phyloP scores from a whole-genome alignment of 2,797 vertebrate genomes.

The Xerus rutilus region DNA sequence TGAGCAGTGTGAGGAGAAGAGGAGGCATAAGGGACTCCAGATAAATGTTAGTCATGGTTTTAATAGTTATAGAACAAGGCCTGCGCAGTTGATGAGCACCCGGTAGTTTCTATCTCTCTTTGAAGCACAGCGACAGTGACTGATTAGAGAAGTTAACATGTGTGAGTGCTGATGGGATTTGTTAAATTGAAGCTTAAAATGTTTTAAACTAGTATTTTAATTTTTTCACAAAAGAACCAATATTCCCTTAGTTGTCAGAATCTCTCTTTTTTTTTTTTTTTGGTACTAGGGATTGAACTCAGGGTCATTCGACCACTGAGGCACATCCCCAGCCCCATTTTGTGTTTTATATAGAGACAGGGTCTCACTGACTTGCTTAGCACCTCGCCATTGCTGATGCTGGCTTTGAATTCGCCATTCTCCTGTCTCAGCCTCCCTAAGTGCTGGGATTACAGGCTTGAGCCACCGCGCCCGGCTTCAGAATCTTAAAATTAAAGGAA shows the following conservation, averaged over 20 bases:
- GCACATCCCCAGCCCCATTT: no score
- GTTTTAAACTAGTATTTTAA: conserved; percentile 22
- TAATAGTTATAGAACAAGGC: neutral
- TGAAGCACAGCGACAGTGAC: neutral
- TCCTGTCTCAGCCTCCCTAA: no score
- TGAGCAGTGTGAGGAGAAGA: neutral
- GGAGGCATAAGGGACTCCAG: neutral
- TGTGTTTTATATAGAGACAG: no score
- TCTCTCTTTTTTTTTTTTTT: no score
- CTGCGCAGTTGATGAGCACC: neutral
- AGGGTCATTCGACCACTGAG: no score
- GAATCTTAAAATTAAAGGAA: conserved; percentile 1
- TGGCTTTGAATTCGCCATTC: no score
- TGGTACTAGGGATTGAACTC: no score
- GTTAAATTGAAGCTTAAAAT: neutral
- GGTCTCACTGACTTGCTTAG: no score
- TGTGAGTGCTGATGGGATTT: neutral
- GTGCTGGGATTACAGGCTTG: no score
- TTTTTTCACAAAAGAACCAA: conserved; percentile 11
- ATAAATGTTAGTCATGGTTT: neutral
- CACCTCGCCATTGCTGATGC: no score
- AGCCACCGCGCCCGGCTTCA: no score
- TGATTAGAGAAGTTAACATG: neutral
- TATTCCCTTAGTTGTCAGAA: conserved; percentile 6
- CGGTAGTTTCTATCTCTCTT: neutral